Conservation (phyloP, 2,797 vertebrate genomes). For the Garrulus glandarius region DNA sequence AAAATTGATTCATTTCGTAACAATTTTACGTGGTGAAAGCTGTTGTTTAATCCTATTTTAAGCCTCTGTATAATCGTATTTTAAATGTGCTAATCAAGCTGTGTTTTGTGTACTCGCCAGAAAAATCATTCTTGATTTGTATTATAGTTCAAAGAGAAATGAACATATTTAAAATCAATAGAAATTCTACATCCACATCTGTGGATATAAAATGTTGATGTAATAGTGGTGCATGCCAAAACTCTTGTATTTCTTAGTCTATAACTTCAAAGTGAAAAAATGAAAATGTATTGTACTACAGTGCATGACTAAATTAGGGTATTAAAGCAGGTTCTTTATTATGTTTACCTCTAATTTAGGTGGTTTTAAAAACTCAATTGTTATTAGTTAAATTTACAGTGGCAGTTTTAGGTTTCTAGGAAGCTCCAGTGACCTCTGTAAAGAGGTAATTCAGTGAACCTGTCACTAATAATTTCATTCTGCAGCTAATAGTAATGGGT, state of each 20-base stretch:
- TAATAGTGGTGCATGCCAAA: background rate
- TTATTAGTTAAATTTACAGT: constrained; percentile 56
- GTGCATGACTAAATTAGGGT: background rate
- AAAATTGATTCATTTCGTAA: background rate
- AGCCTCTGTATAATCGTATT: background rate
- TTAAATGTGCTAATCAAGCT: background rate
- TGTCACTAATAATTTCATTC: constrained; percentile 82
- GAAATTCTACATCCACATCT: background rate
- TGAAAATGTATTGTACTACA: background rate
- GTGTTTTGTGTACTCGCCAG: background rate
- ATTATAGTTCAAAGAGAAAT: background rate
- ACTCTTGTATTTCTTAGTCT: background rate
- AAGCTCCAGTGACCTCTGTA: constrained; percentile 72
- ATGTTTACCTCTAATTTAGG: constrained; percentile 34
- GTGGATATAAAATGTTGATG: background rate
- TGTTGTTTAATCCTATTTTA: background rate
- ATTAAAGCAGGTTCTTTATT: constrained; percentile 19
- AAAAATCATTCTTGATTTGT: background rate
- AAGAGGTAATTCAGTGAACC: constrained; percentile 78
- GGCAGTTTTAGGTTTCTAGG: constrained; percentile 66
- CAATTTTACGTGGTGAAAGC: background rate
- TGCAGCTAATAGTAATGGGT: constrained; percentile 69
- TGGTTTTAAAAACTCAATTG: constrained; percentile 21
- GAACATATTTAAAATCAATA: background rate
- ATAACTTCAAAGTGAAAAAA: background rate